Conservation (phyloP, 2,888 invertebrate genomes). For the Tillus elongatus region DNA sequence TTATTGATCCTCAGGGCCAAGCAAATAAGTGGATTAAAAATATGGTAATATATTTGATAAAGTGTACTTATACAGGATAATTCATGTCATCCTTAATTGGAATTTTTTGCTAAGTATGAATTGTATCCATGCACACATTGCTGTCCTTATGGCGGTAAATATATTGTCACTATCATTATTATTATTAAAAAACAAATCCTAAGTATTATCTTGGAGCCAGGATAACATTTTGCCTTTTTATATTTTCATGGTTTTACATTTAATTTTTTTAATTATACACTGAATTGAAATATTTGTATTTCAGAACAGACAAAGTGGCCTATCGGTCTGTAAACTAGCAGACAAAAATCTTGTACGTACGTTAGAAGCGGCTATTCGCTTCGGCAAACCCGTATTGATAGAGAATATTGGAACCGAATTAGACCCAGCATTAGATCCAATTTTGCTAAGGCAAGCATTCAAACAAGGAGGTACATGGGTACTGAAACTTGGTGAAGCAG, state of each 20-base stretch:
- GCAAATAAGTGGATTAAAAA: slow-evolving; percentile 88
- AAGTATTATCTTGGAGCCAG: too few relatives aligned
- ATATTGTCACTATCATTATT: too few relatives aligned
- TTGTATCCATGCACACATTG: too few relatives aligned
- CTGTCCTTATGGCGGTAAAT: not conserved
- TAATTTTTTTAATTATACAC: too few relatives aligned
- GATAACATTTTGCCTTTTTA: too few relatives aligned
- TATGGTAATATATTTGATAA: too few relatives aligned
- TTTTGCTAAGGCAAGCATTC: slow-evolving; percentile 70
- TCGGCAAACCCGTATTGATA: slow-evolving; percentile 67
- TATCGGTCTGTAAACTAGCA: slow-evolving; percentile 61
- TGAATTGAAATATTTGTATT: too few relatives aligned
- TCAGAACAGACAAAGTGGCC: slow-evolving; percentile 60
- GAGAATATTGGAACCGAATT: slow-evolving; percentile 80
- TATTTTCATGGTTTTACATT: too few relatives aligned
- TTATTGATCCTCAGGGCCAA: slow-evolving; percentile 89
- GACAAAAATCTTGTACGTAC: slow-evolving; percentile 62
- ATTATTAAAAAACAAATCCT: too few relatives aligned
- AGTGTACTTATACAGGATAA: too few relatives aligned
- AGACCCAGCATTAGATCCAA: slow-evolving; percentile 78
- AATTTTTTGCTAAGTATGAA: too few relatives aligned
- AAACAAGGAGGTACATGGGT: slow-evolving; percentile 62
- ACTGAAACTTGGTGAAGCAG: slow-evolving; percentile 76
- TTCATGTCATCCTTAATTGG: too few relatives aligned
- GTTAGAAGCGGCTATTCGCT: slow-evolving; percentile 60